Evolutionary conservation across 2,113 vertebrate species (phyloP).

Genomic region (Spilogale gracilis): DNA sequence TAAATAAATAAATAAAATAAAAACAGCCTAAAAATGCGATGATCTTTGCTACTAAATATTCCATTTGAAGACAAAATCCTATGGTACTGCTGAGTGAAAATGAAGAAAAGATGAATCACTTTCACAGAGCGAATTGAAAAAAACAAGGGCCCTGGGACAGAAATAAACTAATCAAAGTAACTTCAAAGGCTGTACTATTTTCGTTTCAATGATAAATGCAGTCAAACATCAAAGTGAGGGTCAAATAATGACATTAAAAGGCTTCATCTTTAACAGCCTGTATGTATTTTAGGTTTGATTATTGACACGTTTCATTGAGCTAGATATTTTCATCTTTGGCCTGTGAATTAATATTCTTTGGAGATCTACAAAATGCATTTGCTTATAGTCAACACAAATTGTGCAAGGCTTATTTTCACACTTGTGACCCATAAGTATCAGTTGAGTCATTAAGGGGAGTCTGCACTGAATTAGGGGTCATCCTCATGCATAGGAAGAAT

Average conservation of each 20-base stretch:
- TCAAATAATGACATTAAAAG: slow-evolving; percentile 15
- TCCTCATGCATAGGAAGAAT: neutral
- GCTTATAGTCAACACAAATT: neutral
- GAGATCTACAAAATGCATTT: neutral
- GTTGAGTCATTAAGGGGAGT: neutral
- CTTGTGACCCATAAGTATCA: neutral
- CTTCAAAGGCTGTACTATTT: slow-evolving; percentile 6
- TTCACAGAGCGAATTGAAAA: neutral
- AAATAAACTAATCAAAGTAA: slow-evolving; percentile 55
- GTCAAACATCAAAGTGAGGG: neutral
- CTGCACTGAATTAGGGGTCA: neutral
- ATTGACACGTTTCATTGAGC: neutral
- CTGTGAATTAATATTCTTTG: slow-evolving; percentile 13
- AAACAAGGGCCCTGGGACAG: neutral
- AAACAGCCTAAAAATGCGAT: neutral
- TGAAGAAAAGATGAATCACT: neutral
- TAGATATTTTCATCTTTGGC: slow-evolving; percentile 29
- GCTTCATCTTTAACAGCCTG: neutral
- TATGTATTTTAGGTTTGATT: neutral
- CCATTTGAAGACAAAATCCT: neutral
- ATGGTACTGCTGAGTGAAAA: neutral
- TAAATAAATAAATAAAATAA: neutral
- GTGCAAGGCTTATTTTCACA: neutral
- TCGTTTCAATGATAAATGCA: slow-evolving; percentile 47
- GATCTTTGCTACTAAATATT: slow-evolving; percentile 55